Percentiles rank a stretch among this genome's conserved stretches.
Conservation (phyloP, 2,888 invertebrate species). For the Drosophila percnosoma region DNA sequence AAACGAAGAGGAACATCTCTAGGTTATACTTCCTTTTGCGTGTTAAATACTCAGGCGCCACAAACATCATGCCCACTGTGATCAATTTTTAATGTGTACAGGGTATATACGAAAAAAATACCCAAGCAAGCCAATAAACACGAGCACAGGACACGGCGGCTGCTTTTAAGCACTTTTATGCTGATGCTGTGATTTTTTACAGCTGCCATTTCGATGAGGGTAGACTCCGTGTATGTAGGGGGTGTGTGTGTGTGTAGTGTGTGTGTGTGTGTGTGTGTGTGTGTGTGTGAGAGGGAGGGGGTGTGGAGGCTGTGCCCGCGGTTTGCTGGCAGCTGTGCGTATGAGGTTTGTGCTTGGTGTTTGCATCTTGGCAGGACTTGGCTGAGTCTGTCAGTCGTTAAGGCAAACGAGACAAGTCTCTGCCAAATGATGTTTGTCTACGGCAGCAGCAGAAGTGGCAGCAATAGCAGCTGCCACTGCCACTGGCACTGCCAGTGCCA, state of each 20-base stretch:
- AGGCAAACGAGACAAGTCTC: constrained; percentile 60
- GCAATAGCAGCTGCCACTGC: constrained; percentile 18
- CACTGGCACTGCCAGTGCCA: constrained; percentile 12
- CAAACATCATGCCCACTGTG: background rate
- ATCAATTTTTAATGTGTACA: constrained; percentile 5
- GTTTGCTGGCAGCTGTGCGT: constrained; percentile 61
- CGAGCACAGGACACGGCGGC: constrained; percentile 55
- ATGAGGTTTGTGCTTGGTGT: constrained; percentile 52
- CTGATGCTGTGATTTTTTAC: constrained; percentile 81
- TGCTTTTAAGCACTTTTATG: constrained; percentile 80
- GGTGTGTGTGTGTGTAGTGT: background rate
- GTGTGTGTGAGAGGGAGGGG: background rate
- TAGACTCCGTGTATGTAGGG: constrained; percentile 1
- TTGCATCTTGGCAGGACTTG: constrained; percentile 56
- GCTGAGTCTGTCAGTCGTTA: constrained; percentile 66
- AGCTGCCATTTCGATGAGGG: constrained; percentile 73
- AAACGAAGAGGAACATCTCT: background rate
- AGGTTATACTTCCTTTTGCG: background rate
- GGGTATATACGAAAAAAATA: constrained; percentile 10
- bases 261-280: background rate
- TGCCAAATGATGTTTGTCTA: constrained; percentile 78
- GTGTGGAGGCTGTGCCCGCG: constrained; percentile 5
- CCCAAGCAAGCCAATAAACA: constrained; percentile 15
- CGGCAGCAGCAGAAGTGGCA: constrained; percentile 33
- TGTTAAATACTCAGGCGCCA: background rate